phyloP scores from a whole-genome alignment of 1,140 invertebrate genomes.

The Tetraneura akinire region DNA sequence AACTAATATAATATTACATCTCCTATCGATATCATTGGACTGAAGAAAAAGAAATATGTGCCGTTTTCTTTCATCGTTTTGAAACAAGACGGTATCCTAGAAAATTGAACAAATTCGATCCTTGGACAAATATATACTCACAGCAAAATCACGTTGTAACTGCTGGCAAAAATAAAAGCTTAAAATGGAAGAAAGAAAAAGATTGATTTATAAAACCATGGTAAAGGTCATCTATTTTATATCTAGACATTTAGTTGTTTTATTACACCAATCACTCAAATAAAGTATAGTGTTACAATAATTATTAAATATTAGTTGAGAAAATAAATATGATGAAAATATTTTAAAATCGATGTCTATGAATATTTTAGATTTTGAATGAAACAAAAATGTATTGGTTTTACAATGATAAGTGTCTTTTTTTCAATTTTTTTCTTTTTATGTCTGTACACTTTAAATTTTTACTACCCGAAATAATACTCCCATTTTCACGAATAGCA shows the following conservation, averaged over 20 bases:
- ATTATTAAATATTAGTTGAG: too few species aligned
- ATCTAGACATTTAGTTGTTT: too few species aligned
- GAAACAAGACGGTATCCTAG: not conserved
- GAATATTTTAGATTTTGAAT: too few species aligned
- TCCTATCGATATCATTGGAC: conserved; percentile 19
- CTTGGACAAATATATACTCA: not conserved
- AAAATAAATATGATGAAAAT: too few species aligned
- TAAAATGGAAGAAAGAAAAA: conserved; percentile 5
- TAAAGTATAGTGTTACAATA: not conserved
- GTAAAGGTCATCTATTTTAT: not conserved
- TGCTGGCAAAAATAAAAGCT: not conserved
- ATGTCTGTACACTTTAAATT: too few species aligned
- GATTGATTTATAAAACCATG: conserved; percentile 12
- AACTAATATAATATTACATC: not conserved
- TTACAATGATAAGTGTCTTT: too few species aligned
- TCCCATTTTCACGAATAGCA: too few species aligned
- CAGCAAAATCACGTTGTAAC: not conserved
- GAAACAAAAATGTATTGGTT: too few species aligned
- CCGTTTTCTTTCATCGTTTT: conserved; percentile 3
- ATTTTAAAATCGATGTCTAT: too few species aligned
- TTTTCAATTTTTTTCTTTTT: too few species aligned
- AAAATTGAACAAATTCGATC: conserved; percentile 41
- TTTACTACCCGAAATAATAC: too few species aligned
- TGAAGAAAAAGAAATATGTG: not conserved
- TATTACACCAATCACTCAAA: not conserved